Base-by-base conservation (phyloP, 1,140 invertebrate genomes). In the Hylyphantes graminicola region DNA sequence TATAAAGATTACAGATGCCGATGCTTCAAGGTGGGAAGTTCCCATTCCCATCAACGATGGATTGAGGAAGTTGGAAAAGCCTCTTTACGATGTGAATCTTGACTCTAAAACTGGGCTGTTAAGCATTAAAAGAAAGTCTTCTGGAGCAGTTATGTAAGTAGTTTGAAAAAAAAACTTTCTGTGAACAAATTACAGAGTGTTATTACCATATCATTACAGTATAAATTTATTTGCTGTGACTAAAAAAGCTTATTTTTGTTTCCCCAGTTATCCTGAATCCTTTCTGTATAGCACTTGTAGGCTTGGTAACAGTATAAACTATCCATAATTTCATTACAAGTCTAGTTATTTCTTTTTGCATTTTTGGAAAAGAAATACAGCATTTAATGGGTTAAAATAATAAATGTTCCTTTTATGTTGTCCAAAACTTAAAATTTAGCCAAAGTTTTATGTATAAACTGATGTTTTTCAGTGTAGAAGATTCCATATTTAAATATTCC, bases 1-100 rank as follows among this genome's bases (percentile, higher is more conserved):
- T 17, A 11, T 63, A 21, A 4, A 85, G 82, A 85, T 85, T 61
- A 77, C 63, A 21, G 82, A 85, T 85, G 17, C 73, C 7, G 70
- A 77, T 48, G 6, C 73, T 53, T 10, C 19, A 12, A 10, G 82
- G 0, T 85, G 59, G 59, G 82, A 85, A 77, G 73, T 77, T 55
- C 74, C 82, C 21, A 59, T 85, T 13, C n/a, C 61, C 15, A 63
- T 85, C 8, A 68, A 85, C 70, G 15, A 48, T 53, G 8, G 48
- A 10, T 12, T 55, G 2, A 77, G 70, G 21, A 11, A 50, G 15
- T 12, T 77, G 10, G 8, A 17, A 59, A 21, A 13, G 11, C 82
- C 73, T n/a, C 17, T 6, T 50, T 85, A 85, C 76, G 63, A 68
- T 59, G 74, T 85, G 4, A 8, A 2, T 17, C n/a, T 85, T 10